Conservation (phyloP, 2,888 invertebrate genomes). For the Cheilosia impressa region DNA sequence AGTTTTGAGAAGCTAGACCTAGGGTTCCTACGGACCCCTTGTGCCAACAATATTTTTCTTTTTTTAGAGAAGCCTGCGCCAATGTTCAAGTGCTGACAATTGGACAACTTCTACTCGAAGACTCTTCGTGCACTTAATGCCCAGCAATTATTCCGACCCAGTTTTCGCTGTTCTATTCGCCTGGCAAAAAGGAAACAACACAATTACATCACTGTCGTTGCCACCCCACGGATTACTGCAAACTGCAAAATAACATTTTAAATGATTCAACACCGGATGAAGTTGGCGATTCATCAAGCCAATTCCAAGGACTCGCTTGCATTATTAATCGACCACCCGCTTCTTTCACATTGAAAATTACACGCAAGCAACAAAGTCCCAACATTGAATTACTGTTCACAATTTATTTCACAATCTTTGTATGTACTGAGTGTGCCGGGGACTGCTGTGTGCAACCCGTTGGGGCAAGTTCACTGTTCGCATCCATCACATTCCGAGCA, state of each 20-base stretch:
- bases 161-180: too few species aligned
- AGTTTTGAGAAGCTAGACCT: too few species aligned
- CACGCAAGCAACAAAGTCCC: neutral
- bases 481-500: slow-evolving; percentile 65
- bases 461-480: slow-evolving; percentile 45
- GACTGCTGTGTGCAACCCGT: slow-evolving; percentile 9
- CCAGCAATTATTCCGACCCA: too few species aligned
- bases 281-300: slow-evolving; percentile 7
- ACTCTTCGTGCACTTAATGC: too few species aligned
- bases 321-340: slow-evolving; percentile 19
- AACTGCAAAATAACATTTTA: slow-evolving; percentile 12
- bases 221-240: neutral
- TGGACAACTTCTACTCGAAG: too few species aligned
- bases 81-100: too few species aligned
- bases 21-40: too few species aligned
- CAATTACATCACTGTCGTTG: neutral
- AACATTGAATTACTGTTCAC: slow-evolving; percentile 35
- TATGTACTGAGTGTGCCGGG: slow-evolving; percentile 1
- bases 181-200: too few species aligned
- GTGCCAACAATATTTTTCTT: too few species aligned
- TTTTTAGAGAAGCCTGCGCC: too few species aligned
- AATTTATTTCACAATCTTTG: slow-evolving; percentile 38
- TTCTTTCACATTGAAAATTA: neutral
- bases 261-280: slow-evolving; percentile 18
- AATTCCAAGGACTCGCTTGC: slow-evolving; percentile 18